phyloP scores from a whole-genome alignment of 2,113 vertebrate species.

The Myiopsitta monachus region DNA sequence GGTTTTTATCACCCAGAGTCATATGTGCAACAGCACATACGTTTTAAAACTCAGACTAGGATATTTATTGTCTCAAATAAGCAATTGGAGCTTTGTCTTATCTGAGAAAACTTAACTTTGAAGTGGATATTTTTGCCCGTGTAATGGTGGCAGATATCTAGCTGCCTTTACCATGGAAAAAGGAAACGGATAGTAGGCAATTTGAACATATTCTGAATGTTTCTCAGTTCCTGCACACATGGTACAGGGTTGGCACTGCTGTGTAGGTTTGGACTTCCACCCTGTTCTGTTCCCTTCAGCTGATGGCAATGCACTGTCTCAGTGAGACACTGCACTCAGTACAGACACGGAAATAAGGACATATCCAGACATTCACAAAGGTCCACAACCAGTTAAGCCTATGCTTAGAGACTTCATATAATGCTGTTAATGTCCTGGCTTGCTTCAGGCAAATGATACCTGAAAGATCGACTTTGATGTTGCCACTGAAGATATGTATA shows the following conservation, averaged over 20 bases:
- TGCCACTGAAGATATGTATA: background rate
- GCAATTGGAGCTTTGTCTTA: background rate
- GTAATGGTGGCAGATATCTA: background rate
- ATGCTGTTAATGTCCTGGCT: background rate
- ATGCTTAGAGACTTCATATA: background rate
- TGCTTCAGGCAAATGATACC: background rate
- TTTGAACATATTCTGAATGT: background rate
- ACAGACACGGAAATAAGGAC: background rate
- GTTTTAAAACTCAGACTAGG: background rate
- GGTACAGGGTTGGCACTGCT: background rate
- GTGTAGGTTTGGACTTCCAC: background rate
- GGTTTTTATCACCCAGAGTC: background rate
- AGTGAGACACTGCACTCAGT: background rate
- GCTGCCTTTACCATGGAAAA: background rate
- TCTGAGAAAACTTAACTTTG: background rate
- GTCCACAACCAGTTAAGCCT: background rate
- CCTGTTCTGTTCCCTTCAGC: fast-evolving
- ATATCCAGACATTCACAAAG: background rate
- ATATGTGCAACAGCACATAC: background rate
- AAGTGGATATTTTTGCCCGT: background rate
- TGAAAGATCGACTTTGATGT: background rate
- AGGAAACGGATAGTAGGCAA: background rate
- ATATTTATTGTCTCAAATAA: background rate
- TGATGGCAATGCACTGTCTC: background rate
- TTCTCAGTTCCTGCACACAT: background rate